Percentiles rank a stretch among this genome's conserved stretches.
These are phyloP conservation scores for Bradypus variegatus DNA, from an alignment of 2,797 vertebrate species.

Conservation along the genomic window DNA sequence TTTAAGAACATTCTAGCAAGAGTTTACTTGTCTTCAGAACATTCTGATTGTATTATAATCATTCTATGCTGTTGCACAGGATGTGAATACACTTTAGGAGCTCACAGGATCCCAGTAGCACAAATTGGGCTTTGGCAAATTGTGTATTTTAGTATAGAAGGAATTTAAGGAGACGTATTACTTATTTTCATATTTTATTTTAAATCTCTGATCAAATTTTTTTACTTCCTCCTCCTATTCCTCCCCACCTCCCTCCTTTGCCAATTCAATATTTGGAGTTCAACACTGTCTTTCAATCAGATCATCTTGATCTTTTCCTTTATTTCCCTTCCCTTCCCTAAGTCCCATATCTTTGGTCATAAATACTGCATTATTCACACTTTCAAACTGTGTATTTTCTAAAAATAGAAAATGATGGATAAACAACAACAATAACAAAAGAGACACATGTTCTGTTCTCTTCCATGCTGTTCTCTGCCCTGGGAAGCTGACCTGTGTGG, in stretches of 20 bases:
- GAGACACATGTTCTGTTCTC: not conserved
- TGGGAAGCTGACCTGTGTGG: not conserved
- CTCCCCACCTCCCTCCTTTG: conserved; percentile 62
- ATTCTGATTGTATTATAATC: conserved; percentile 87
- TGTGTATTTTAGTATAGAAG: conserved; percentile 98
- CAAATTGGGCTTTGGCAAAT: conserved; percentile 93
- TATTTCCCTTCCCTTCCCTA: conserved; percentile 63
- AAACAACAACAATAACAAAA: no score
- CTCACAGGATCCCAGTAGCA: conserved; percentile 89
- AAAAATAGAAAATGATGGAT: conserved; percentile 84
- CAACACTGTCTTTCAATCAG: conserved; percentile 75
- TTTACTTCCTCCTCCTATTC: conserved; percentile 75
- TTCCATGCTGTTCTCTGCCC: not conserved
- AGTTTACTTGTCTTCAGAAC: conserved; percentile 75
- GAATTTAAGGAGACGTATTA: conserved; percentile 99
- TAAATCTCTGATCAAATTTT: conserved; percentile 91
- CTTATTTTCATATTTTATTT: conserved; percentile 99
- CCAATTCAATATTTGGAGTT: conserved; percentile 79
- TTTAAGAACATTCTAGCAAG: conserved; percentile 81
- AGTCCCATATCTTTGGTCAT: conserved; percentile 77
- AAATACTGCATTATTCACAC: conserved; percentile 88
- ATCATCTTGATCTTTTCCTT: conserved; percentile 73
- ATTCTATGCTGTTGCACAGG: conserved; percentile 90
- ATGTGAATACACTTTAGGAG: conserved; percentile 86
- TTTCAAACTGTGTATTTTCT: conserved; percentile 95